Conservation (phyloP, 2,888 invertebrate species). For the Pemphredon lugubris region DNA sequence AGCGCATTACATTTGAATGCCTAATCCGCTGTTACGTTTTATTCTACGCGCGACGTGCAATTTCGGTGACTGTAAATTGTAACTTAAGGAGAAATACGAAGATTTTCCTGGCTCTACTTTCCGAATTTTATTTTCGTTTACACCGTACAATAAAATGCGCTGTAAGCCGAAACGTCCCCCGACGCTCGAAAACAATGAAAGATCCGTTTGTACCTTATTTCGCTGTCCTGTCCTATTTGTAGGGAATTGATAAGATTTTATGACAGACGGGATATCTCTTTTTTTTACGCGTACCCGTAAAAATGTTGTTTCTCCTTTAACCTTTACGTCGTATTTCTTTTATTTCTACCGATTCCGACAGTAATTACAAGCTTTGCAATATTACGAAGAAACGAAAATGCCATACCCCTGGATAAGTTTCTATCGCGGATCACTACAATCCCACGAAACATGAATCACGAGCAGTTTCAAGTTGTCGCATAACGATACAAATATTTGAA, state of each 20-base stretch:
- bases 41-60: no score
- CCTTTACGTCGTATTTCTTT: not conserved
- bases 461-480: no score
- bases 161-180: not conserved
- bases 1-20: no score
- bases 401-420: no score
- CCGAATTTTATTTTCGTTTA: constrained; percentile 9
- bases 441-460: no score
- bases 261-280: constrained; percentile 23
- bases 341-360: not conserved
- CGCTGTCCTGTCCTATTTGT: constrained; percentile 12
- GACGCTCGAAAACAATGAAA: constrained; percentile 12
- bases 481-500: not conserved
- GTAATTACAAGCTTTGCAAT: no score
- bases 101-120: not conserved
- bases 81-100: not conserved
- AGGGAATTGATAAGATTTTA: constrained; percentile 27
- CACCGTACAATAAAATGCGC: constrained; percentile 12
- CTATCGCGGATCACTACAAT: not conserved
- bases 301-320: constrained; percentile 5
- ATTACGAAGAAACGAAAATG: no score
- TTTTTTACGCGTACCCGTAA: constrained; percentile 17
- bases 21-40: no score
- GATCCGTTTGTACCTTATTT: constrained; percentile 21
- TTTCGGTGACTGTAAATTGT: not conserved